A percentile compares a stretch with the other conserved stretches of the same genome.
phyloP scores from a whole-genome alignment of 2,888 invertebrate species.

The Euzetes globulus region DNA sequence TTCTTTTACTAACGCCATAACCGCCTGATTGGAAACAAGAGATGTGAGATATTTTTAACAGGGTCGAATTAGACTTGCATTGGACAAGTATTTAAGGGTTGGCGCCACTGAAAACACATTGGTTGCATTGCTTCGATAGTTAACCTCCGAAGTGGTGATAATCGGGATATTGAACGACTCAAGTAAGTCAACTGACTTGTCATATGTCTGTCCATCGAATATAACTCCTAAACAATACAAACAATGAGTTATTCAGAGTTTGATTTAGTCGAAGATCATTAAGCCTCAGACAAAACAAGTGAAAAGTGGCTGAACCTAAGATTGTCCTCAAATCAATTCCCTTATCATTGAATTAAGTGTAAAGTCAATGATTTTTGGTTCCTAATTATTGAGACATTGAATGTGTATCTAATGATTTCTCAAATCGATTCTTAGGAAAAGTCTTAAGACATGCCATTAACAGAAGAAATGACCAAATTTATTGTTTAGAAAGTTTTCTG shows the following conservation, averaged over 20 bases:
- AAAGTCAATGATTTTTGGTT: too few species aligned
- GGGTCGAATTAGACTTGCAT: background rate
- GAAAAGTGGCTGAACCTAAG: too few species aligned
- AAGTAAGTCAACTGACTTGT: constrained; percentile 21
- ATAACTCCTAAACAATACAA: constrained; percentile 27
- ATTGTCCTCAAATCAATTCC: too few species aligned
- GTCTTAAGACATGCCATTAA: too few species aligned
- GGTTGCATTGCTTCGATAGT: background rate
- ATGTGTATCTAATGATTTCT: too few species aligned
- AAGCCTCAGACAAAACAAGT: background rate
- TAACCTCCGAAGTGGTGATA: constrained; percentile 27
- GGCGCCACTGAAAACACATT: constrained; percentile 31
- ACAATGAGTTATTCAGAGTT: background rate
- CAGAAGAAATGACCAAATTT: too few species aligned
- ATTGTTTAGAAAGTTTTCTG: too few species aligned
- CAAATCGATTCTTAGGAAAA: too few species aligned
- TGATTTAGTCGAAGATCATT: background rate
- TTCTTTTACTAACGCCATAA: constrained; percentile 27
- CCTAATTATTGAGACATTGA: too few species aligned
- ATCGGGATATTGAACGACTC: constrained; percentile 32
- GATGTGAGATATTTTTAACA: background rate
- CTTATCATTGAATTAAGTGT: too few species aligned
- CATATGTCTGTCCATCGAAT: constrained; percentile 15
- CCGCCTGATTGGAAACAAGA: background rate
- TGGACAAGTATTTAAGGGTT: constrained; percentile 31